Conservation (phyloP, 2,113 vertebrate species). For the Puntigrus tetrazona region DNA sequence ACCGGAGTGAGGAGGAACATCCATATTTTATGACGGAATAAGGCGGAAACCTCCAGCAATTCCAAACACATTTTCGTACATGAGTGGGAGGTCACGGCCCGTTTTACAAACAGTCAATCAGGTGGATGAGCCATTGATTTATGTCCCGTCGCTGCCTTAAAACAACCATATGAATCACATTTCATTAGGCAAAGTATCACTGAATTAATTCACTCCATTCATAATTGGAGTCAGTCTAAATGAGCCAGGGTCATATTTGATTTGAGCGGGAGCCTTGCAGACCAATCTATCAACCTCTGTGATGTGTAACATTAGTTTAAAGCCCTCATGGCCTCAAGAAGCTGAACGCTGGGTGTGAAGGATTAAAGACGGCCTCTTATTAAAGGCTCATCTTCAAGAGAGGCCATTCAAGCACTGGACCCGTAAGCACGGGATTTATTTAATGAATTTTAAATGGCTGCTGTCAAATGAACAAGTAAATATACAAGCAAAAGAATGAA, state of each 20-base stretch:
- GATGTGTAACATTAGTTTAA: conserved; percentile 23
- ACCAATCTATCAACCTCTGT: conserved; percentile 40
- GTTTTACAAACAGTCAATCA: conserved; percentile 47
- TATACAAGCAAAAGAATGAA: background rate
- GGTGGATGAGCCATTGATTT: conserved; percentile 42
- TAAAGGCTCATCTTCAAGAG: conserved; percentile 12
- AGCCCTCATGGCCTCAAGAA: background rate
- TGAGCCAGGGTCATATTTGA: conserved; percentile 49
- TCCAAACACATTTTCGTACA: conserved; percentile 23
- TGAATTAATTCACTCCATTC: conserved; percentile 48
- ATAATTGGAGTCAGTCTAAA: conserved; percentile 47
- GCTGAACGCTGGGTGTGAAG: conserved; percentile 11
- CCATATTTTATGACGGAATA: conserved; percentile 36
- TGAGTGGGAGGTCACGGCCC: conserved; percentile 14
- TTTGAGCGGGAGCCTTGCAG: conserved; percentile 28
- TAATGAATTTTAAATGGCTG: background rate
- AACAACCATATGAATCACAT: conserved; percentile 45
- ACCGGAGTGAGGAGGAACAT: background rate
- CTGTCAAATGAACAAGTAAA: background rate
- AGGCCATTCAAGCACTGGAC: conserved; percentile 9
- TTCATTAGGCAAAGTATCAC: conserved; percentile 50
- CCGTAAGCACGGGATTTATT: background rate
- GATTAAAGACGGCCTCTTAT: conserved; percentile 26
- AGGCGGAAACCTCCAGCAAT: conserved; percentile 5
- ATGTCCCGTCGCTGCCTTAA: conserved; percentile 34